phyloP scores from a whole-genome alignment of 2,797 vertebrate species.

The Xyrichtys novacula region DNA sequence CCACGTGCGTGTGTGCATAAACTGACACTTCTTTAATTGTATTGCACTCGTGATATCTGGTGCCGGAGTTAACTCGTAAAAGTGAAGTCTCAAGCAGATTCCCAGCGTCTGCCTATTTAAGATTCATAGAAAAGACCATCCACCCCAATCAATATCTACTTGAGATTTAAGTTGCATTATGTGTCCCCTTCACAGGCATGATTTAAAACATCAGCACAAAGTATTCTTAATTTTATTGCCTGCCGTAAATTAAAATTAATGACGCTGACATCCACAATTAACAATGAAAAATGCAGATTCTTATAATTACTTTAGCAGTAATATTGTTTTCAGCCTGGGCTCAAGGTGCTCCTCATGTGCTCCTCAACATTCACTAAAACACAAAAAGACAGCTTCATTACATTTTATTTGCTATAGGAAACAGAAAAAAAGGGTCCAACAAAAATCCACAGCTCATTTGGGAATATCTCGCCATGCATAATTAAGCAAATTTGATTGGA shows the following conservation, averaged over 20 bases:
- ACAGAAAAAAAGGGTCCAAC: constrained; percentile 88
- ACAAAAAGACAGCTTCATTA: constrained; percentile 99
- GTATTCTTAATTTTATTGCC: constrained; percentile 99
- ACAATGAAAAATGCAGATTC: constrained; percentile 99
- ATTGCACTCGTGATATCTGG: constrained; percentile 77
- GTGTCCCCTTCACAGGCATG: constrained; percentile 90
- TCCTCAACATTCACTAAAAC: constrained; percentile 98
- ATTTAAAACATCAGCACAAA: constrained; percentile 99
- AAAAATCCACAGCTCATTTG: constrained; percentile 99
- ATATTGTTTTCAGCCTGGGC: constrained; percentile 97
- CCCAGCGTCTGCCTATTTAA: constrained; percentile 86
- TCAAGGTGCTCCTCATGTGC: constrained; percentile 97
- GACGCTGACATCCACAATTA: constrained; percentile 99
- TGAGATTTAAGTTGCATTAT: constrained; percentile 90
- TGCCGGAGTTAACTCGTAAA: constrained; percentile 83
- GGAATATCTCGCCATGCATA: constrained; percentile 99
- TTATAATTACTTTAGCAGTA: constrained; percentile 99
- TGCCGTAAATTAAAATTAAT: constrained; percentile 99
- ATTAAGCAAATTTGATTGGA: constrained; percentile 99
- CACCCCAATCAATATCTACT: constrained; percentile 90
- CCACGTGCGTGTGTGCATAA: constrained; percentile 40
- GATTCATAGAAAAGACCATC: constrained; percentile 89
- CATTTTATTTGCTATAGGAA: constrained; percentile 99
- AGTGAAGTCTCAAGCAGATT: constrained; percentile 88
- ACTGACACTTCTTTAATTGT: constrained; percentile 83